These are phyloP conservation scores for Netelia virgata DNA, from an alignment of 2,888 invertebrate species.

Conservation along the genomic window DNA sequence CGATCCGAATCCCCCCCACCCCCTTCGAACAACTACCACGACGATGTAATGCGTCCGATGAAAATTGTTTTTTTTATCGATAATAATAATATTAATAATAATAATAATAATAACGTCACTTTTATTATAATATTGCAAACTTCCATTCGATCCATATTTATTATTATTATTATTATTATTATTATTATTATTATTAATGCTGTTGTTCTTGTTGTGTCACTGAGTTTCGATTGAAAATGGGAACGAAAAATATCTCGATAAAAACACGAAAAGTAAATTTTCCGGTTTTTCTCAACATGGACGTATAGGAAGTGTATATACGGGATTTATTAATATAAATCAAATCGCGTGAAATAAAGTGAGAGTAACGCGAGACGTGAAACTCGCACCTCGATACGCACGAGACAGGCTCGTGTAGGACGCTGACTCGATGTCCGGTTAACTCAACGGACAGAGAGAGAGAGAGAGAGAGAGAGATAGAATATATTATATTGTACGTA, in stretches of 20 bases:
- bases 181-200: neutral
- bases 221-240: neutral
- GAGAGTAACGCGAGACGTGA: slow-evolving; percentile 9
- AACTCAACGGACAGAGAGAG: neutral
- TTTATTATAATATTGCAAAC: too few relatives aligned
- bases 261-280: neutral
- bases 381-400: slow-evolving; percentile 15
- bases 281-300: neutral
- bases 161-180: neutral
- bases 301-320: neutral
- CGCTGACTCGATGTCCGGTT: neutral
- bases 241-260: neutral
- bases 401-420: neutral
- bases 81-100: neutral
- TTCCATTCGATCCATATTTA: neutral
- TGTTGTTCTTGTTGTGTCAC: neutral
- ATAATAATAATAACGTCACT: too few relatives aligned
- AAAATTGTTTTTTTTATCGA: neutral
- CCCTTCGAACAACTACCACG: neutral
- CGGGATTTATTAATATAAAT: neutral
- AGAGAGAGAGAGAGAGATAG: too few relatives aligned
- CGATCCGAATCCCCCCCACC: slow-evolving; percentile 34
- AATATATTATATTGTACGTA: neutral
- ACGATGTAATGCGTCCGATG: slow-evolving; percentile 1
- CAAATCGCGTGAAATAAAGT: neutral